Evolutionary conservation across 2,113 vertebrate species (phyloP).

Genomic region (Pseudolaguvia tuberculata): DNA sequence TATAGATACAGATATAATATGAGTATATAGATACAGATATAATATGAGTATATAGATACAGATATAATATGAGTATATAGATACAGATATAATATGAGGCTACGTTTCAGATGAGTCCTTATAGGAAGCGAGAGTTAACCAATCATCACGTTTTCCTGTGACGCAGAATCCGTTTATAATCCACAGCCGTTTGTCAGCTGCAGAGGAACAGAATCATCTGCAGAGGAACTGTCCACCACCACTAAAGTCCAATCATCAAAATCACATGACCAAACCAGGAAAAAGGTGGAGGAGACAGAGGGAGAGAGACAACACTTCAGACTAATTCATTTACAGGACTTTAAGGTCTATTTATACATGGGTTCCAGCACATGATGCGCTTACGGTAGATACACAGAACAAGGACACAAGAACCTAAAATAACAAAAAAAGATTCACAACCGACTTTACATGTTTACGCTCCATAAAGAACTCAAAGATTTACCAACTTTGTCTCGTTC

Average conservation of each 20-base stretch:
- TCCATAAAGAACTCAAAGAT: background rate
- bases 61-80: no score
- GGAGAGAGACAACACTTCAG: constrained; percentile 8
- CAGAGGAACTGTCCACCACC: no score
- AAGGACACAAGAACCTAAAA: background rate
- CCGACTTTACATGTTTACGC: background rate
- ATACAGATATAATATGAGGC: background rate
- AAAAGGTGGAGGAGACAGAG: background rate
- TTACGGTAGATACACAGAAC: constrained; percentile 23
- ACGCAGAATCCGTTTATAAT: constrained; percentile 1
- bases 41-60: no score
- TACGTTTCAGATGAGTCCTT: background rate
- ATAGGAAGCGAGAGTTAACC: constrained; percentile 8
- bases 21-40: no score
- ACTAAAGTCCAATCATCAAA: constrained; percentile 23
- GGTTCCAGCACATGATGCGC: constrained; percentile 26
- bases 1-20: no score
- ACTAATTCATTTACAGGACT: constrained; percentile 47
- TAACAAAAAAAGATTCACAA: background rate
- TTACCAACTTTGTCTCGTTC: background rate
- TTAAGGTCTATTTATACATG: constrained; percentile 39
- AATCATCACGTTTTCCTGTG: constrained; percentile 14
- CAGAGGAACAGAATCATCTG: background rate
- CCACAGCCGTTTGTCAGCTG: constrained; percentile 12
- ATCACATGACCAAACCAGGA: constrained; percentile 30